phyloP scores from a whole-genome alignment of 2,888 invertebrate genomes.

The Thecocarcelia acutangulata region DNA sequence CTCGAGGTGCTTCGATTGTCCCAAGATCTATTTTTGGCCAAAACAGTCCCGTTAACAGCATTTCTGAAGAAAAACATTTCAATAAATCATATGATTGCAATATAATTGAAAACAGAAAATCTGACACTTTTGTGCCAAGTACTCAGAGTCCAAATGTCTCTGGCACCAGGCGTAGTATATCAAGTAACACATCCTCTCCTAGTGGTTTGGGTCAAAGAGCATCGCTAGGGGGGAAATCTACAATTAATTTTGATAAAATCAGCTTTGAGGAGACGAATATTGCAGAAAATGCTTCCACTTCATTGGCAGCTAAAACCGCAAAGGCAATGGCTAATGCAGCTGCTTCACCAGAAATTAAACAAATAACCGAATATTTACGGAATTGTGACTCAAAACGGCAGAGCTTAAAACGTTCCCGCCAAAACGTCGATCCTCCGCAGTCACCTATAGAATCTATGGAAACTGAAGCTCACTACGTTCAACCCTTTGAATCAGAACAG shows the following conservation, averaged over 20 bases:
- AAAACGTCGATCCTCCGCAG: constrained; percentile 37
- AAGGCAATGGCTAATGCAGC: constrained; percentile 56
- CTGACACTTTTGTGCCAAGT: constrained; percentile 71
- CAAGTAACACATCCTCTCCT: constrained; percentile 23
- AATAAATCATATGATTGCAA: constrained; percentile 18
- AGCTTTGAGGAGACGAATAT: constrained; percentile 77
- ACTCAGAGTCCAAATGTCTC: constrained; percentile 73
- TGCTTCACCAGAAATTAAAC: constrained; percentile 76
- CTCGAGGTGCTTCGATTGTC: constrained; percentile 19
- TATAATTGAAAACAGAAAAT: constrained; percentile 48
- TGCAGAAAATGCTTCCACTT: constrained; percentile 51
- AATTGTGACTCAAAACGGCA: constrained; percentile 76
- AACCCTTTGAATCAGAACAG: constrained; percentile 79
- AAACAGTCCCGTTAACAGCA: constrained; percentile 21
- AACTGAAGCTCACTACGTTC: constrained; percentile 74
- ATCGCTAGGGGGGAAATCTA: constrained; percentile 72
- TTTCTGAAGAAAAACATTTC: constrained; percentile 4
- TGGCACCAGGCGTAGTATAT: constrained; percentile 20
- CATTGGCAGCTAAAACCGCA: constrained; percentile 3
- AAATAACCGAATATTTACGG: constrained; percentile 79
- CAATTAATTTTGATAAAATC: constrained; percentile 79
- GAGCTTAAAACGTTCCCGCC: constrained; percentile 73
- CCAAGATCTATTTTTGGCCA: constrained; percentile 69
- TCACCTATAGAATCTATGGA: constrained; percentile 65
- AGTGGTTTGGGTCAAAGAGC: constrained; percentile 67